A percentile compares a stretch with the other conserved stretches of the same genome.
These are phyloP conservation scores for Myrmecobius fasciatus DNA, from an alignment of 2,113 vertebrate species.

Conservation along the genomic window DNA sequence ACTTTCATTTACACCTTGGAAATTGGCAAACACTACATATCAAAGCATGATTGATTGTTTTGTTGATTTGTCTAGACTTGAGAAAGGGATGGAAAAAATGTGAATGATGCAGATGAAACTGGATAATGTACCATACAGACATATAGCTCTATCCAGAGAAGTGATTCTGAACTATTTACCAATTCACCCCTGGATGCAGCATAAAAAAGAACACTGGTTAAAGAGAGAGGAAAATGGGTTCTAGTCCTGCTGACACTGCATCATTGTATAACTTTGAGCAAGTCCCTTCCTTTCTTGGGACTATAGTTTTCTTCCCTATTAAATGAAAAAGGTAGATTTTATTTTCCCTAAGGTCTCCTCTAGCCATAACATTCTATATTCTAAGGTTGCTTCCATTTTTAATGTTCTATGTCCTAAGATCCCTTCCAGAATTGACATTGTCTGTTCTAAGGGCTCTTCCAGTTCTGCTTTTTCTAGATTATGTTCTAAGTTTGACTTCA, in stretches of 20 bases:
- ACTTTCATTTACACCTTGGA: not conserved
- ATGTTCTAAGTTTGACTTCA: too few relatives aligned
- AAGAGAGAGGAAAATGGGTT: not conserved
- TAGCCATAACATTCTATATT: not conserved
- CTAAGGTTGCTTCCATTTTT: not conserved
- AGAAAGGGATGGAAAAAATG: not conserved
- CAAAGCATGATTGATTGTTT: not conserved
- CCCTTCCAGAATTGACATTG: too few relatives aligned
- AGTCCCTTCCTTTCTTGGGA: not conserved
- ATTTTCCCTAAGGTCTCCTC: not conserved
- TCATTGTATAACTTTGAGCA: not conserved
- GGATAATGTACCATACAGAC: not conserved
- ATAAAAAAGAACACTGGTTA: not conserved
- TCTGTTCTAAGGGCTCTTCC: too few relatives aligned
- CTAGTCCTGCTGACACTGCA: not conserved
- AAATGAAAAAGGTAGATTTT: not conserved
- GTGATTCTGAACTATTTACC: not conserved
- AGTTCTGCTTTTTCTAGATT: too few relatives aligned
- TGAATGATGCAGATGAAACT: not conserved
- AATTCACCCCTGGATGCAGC: not conserved
- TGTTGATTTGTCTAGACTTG: not conserved
- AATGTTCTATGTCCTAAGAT: not conserved
- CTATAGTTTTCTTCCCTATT: too few relatives aligned
- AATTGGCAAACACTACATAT: too few relatives aligned
- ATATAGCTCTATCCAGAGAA: not conserved